phyloP scores from a whole-genome alignment of 2,797 vertebrate species.

The Acipenser oxyrinchus region DNA sequence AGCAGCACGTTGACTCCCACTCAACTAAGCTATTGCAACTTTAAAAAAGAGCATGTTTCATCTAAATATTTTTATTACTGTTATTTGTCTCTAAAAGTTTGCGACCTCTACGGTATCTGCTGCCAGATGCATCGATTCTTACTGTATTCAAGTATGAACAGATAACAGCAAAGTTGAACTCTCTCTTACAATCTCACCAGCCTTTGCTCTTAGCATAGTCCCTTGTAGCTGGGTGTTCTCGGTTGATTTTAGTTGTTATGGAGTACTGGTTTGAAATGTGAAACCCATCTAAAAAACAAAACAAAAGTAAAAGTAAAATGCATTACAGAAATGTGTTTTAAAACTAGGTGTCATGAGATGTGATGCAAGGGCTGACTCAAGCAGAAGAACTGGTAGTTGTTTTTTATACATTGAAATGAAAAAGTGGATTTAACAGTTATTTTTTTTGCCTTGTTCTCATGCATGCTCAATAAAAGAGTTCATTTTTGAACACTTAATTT shows the following conservation, averaged over 20 bases:
- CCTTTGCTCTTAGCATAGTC: constrained; percentile 67
- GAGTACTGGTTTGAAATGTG: constrained; percentile 88
- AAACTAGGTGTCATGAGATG: not conserved
- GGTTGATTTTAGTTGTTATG: constrained; percentile 87
- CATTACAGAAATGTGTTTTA: not conserved
- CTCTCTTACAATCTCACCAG: constrained; percentile 83
- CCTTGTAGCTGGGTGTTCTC: constrained; percentile 74
- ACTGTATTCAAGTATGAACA: constrained; percentile 75
- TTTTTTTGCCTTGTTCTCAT: no score
- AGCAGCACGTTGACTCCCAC: no score
- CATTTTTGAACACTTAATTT: no score
- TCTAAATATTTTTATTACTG: constrained; percentile 46
- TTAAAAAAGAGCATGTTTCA: not conserved
- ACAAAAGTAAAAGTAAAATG: constrained; percentile 13
- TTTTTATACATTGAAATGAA: no score
- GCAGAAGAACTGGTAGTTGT: no score
- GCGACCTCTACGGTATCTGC: constrained; percentile 78
- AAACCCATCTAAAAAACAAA: constrained; percentile 60
- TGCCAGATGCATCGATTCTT: constrained; percentile 70
- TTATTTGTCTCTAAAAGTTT: constrained; percentile 71
- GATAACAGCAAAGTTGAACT: constrained; percentile 77
- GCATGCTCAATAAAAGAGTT: no score
- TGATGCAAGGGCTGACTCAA: no score
- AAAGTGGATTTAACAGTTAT: no score
- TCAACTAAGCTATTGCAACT: no score